Evolutionary conservation across 2,888 invertebrate genomes (phyloP).

Genomic region (Lumbricus terrestris): DNA sequence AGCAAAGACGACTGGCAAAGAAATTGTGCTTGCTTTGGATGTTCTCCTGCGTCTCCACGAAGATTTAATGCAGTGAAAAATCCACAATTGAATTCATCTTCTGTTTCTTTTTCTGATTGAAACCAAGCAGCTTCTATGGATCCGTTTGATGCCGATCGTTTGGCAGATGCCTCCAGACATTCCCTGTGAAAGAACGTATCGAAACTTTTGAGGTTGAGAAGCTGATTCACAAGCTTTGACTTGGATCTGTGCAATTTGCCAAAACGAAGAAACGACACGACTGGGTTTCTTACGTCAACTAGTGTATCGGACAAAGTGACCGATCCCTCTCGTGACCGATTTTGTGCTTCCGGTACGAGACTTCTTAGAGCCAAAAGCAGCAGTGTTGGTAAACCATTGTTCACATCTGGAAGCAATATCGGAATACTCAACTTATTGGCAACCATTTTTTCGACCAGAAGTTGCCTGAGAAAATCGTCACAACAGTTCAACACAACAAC

Average conservation of each 20-base stretch:
- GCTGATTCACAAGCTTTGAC: background rate
- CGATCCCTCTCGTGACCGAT: background rate
- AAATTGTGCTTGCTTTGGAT: background rate
- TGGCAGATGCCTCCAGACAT: background rate
- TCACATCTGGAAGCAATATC: background rate
- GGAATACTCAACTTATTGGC: background rate
- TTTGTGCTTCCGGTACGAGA: background rate
- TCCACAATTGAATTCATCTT: background rate
- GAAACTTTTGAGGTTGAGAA: background rate
- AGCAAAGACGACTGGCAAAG: background rate
- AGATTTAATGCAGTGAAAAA: background rate
- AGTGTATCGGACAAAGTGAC: too few species aligned
- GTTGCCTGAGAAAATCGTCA: background rate
- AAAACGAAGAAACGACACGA: background rate
- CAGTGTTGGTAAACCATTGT: background rate
- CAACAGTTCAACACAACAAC: background rate
- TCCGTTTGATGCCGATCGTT: background rate
- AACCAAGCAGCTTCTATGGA: conserved; percentile 4
- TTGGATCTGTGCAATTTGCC: background rate
- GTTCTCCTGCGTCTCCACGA: background rate
- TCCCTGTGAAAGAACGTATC: background rate
- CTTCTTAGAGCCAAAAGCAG: background rate
- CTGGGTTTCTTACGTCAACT: too few species aligned
- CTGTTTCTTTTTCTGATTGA: background rate
- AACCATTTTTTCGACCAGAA: background rate